Evolutionary conservation across 1,140 invertebrate species (phyloP), one percentile per base, ranked within the genome.

Genomic region (Calliopsis andreniformis): DNA sequence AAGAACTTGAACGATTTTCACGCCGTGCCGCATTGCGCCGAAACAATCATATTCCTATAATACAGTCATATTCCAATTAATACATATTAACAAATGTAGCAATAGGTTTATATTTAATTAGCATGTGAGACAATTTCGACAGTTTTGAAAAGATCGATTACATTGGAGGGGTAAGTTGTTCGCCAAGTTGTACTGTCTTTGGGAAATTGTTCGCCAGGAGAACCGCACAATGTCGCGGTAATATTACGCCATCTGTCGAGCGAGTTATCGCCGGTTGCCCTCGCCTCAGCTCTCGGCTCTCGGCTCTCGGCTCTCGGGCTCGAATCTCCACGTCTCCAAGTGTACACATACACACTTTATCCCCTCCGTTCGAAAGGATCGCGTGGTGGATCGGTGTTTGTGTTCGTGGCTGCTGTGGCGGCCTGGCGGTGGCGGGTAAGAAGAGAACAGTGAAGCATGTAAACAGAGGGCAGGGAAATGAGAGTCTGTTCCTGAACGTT

Each of bases 381-480:
- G n/a, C n/a, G n/a, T n/a, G 35, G 47, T 56, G 68, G 25, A 42
- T 14, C 20, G 32, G n/a, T 14, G 28, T 45, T 25, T 55, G n/a
- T n/a, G n/a, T n/a, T n/a, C n/a, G n/a, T n/a, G n/a, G n/a, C n/a
- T n/a, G n/a, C n/a, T n/a, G n/a, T n/a, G n/a, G n/a, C n/a, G n/a
- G n/a, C n/a, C n/a, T n/a, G n/a, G n/a, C n/a, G n/a, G 18, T 64
- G 47, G 51, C 61, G 53, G 39, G 43, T 39, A 62, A 39, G 66
- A 59, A 55, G 49, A 49, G 56, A 45, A 71, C 49, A 49, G 8
- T 32, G 61, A 63, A 45, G 35, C 79, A 59, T 67, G 82, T 76
- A 79, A 84, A 84, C 83, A 77, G 79, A 73, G 69, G 53, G 67
- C 66, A 67, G 32, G 39, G 55, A 82, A 51, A 79, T 64, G 70